A percentile compares a stretch with the other conserved stretches of the same genome.
phyloP scores from a whole-genome alignment of 2,797 vertebrate species.

The Squalus acanthias region DNA sequence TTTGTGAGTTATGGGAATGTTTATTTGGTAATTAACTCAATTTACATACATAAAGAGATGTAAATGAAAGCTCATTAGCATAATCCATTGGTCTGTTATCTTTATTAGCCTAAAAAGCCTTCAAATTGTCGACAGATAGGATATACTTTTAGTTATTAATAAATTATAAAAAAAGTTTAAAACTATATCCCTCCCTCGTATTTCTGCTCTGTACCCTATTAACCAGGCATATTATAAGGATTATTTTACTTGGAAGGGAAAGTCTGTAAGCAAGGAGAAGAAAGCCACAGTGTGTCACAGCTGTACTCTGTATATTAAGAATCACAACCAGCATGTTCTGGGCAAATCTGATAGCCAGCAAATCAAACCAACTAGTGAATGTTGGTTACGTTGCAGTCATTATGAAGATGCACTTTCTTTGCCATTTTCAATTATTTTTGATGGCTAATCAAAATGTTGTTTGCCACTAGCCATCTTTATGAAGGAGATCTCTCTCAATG shows the following conservation, averaged over 20 bases:
- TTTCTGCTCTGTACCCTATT: not conserved
- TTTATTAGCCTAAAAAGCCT: not conserved
- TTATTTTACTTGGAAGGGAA: not conserved
- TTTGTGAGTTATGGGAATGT: slow-evolving; percentile 27
- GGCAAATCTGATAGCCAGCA: not conserved
- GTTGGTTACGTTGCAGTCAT: not conserved
- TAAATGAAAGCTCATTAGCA: slow-evolving; percentile 29
- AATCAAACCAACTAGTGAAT: not conserved
- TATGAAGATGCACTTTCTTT: not conserved
- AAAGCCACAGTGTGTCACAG: not conserved
- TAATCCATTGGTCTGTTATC: slow-evolving; percentile 29
- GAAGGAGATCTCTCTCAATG: not conserved
- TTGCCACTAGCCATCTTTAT: not conserved
- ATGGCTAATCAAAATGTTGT: not conserved
- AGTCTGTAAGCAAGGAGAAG: not conserved
- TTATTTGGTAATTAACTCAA: slow-evolving; percentile 36
- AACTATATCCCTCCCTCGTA: not conserved
- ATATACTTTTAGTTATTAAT: not conserved
- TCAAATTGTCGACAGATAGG: not conserved
- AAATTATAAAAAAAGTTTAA: not conserved
- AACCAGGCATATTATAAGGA: not conserved
- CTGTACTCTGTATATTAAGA: not conserved
- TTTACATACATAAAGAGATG: slow-evolving; percentile 34
- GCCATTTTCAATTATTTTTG: slow-evolving; percentile 23
- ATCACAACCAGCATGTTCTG: not conserved